Percentiles rank a stretch among this genome's conserved stretches.
Evolutionary conservation across 2,797 vertebrate species (phyloP).

Genomic region (Callimico goeldii): DNA sequence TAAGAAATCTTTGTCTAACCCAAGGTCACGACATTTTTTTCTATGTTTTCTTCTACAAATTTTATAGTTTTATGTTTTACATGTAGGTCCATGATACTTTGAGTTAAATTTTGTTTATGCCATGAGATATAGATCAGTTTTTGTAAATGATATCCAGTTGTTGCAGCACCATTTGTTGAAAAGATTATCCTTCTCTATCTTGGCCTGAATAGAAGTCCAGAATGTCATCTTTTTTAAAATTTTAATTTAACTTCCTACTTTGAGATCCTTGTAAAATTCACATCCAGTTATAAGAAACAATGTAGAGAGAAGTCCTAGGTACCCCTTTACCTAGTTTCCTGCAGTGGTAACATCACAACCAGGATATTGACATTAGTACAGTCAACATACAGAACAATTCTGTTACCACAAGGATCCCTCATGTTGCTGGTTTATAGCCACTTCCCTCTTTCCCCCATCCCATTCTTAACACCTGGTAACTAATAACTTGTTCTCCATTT

Average conservation of each 20-base stretch:
- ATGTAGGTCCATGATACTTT: neutral
- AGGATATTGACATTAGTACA: neutral
- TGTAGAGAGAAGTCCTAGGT: neutral
- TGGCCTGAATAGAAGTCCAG: neutral
- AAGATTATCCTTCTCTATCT: neutral
- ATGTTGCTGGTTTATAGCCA: neutral
- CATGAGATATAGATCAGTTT: neutral
- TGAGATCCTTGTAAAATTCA: neutral
- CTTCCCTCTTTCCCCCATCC: neutral
- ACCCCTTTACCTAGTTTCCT: neutral
- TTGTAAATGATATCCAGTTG: neutral
- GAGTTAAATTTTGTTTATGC: neutral
- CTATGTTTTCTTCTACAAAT: neutral
- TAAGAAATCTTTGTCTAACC: neutral
- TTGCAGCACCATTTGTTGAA: neutral
- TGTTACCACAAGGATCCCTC: neutral
- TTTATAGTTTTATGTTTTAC: neutral
- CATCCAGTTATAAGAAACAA: neutral
- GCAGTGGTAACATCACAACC: neutral
- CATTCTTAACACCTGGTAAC: neutral
- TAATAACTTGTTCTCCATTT: neutral
- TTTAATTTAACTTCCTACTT: neutral
- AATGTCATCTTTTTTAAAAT: neutral
- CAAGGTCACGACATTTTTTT: neutral
- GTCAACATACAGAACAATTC: neutral